Evolutionary conservation across 2,888 invertebrate species (phyloP), one percentile per base, ranked within the genome.

Genomic region (Catocala nupta): DNA sequence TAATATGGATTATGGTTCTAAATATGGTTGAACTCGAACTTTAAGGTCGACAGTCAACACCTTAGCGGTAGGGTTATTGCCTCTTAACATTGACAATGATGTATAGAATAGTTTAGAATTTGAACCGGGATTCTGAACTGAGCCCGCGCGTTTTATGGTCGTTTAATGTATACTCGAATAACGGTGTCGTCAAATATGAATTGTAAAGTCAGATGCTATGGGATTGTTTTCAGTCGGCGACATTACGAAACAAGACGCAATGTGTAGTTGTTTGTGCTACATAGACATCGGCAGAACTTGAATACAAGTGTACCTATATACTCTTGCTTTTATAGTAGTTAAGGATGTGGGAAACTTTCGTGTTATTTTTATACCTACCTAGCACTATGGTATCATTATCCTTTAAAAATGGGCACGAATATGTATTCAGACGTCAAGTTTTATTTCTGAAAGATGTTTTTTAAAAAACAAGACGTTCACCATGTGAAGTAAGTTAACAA

Each of bases 11-110:
- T 70, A 62, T 55, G 63, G 59, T 54, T 48, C 63, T 67, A 57
- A 76, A 70, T 68, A 66, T 66, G 68, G 66, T 63, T 64, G 67
- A 59, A 64, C 64, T 63, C 52, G 73, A 77, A 74, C 74, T 77
- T 63, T 65, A 60, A 58, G 65, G 55, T 70, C 65, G 64, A 59
- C 78, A 77, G 71, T 74, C 75, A 77, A 66, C 68, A 74, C 77
- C 67, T 64, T 68, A 66, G 56, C 64, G 54, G 63, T 36, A 34
- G 59, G 47, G 64, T 68, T 68, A 77, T 75, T 58, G 75, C 56
- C 71, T 68, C 59, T 63, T 77, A 66, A 59, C 75, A 71, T 75
- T 77, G 77, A 77, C 75, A 75, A 74, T 75, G 75, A 68, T 52
- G 60, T 68, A 75, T 77, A 65, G 70, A 70, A 62, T 45, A 65